Percentiles rank a stretch among this genome's conserved stretches.
Evolutionary conservation across 2,113 vertebrate species (phyloP).

Genomic region (Naja naja): DNA sequence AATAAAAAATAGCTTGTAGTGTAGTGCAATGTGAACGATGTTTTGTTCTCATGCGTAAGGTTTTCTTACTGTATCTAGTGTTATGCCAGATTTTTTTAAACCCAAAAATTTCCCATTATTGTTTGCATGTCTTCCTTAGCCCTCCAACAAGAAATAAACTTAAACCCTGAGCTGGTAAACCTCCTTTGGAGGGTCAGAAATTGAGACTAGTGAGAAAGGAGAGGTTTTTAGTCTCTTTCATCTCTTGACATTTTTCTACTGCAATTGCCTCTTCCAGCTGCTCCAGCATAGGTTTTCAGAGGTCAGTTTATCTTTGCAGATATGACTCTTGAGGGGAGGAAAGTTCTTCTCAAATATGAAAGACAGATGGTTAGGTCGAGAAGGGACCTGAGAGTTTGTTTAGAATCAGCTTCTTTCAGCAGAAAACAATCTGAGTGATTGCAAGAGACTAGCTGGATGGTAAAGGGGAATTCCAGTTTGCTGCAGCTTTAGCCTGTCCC

Average conservation of each 20-base stretch:
- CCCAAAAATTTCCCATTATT: neutral
- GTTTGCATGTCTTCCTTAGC: neutral
- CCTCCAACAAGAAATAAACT: neutral
- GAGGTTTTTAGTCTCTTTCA: neutral
- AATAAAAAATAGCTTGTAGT: neutral
- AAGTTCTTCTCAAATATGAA: neutral
- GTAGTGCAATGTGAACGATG: neutral
- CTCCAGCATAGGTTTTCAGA: rapidly evolving
- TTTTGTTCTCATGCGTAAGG: neutral
- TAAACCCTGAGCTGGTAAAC: neutral
- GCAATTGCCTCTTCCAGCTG: neutral
- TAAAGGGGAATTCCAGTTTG: conserved; percentile 15
- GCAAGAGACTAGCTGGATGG: neutral
- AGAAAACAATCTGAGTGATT: neutral
- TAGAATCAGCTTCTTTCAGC: neutral
- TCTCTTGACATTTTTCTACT: neutral
- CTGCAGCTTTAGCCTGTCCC: neutral
- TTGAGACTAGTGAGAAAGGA: neutral
- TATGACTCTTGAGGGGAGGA: neutral
- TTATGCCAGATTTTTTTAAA: neutral
- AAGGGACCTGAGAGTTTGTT: neutral
- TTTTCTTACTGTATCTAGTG: neutral
- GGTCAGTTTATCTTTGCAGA: neutral
- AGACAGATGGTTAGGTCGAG: neutral
- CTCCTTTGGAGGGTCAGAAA: neutral